Evolutionary conservation across 1,140 invertebrate genomes (phyloP).

Genomic region (Saccostrea echinata): DNA sequence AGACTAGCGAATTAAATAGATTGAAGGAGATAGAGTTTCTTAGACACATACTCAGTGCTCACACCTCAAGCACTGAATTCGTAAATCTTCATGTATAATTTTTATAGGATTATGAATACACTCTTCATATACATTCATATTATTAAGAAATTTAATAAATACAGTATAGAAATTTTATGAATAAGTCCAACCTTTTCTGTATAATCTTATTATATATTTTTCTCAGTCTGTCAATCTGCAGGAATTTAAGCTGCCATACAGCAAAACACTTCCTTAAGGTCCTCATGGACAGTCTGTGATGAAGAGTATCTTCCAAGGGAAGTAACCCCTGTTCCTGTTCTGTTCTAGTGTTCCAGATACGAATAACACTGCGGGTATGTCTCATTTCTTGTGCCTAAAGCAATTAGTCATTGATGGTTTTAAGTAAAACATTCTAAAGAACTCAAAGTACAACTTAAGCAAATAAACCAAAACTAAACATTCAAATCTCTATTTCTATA

Average conservation of each 20-base stretch:
- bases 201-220: conserved; percentile 55
- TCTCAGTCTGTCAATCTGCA: conserved; percentile 54
- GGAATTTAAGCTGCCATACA: conserved; percentile 60
- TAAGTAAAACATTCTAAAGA: background rate
- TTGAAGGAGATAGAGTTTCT: too few species aligned
- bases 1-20: background rate
- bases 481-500: background rate
- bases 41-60: too few species aligned
- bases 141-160: too few species aligned
- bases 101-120: too few species aligned
- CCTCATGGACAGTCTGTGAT: conserved; percentile 51
- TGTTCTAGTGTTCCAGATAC: conserved; percentile 63
- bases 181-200: conserved; percentile 52
- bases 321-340: conserved; percentile 58
- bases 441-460: background rate
- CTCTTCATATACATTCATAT: too few species aligned
- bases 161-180: background rate
- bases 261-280: conserved; percentile 57
- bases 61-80: too few species aligned
- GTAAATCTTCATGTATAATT: too few species aligned
- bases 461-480: too few species aligned
- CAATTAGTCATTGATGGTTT: background rate
- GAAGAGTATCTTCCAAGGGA: conserved; percentile 57
- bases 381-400: conserved; percentile 60
- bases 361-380: conserved; percentile 58